Conservation (phyloP, 2,888 invertebrate species). For the Xylocampa areola region DNA sequence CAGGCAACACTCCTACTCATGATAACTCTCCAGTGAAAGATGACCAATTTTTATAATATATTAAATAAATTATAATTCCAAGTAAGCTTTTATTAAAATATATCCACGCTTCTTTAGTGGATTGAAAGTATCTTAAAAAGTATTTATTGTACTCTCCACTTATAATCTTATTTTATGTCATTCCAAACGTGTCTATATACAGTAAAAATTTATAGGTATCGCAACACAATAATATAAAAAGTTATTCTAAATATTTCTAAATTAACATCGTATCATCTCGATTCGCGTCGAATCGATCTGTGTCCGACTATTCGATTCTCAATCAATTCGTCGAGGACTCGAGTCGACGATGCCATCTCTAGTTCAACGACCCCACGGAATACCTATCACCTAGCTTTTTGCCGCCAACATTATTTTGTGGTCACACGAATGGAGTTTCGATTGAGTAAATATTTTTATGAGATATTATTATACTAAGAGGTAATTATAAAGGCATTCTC, state of each 20-base stretch:
- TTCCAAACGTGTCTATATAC: conserved; percentile 48
- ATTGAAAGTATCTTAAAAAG: too few relatives aligned
- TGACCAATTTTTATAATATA: too few relatives aligned
- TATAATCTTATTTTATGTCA: conserved; percentile 19
- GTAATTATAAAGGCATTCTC: conserved; percentile 39
- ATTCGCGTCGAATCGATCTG: conserved; percentile 72
- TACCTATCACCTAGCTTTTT: conserved; percentile 57
- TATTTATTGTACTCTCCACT: not conserved
- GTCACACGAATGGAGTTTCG: conserved; percentile 37
- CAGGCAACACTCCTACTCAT: too few relatives aligned
- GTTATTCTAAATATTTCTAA: conserved; percentile 62
- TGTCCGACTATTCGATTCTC: conserved; percentile 78
- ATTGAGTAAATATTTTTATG: conserved; percentile 52
- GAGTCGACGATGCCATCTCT: conserved; percentile 54
- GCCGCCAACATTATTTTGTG: conserved; percentile 39
- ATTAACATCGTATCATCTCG: conserved; percentile 62
- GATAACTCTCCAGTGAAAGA: too few relatives aligned
- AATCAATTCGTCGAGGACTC: conserved; percentile 81
- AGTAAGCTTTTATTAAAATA: too few relatives aligned
- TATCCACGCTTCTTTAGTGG: too few relatives aligned
- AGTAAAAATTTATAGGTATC: conserved; percentile 50
- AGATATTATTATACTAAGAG: conserved; percentile 40
- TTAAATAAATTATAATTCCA: too few relatives aligned
- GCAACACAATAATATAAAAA: conserved; percentile 45
- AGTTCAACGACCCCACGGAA: conserved; percentile 62